Evolutionary conservation across 2,797 vertebrate species (phyloP).

Genomic region (Siniperca obscura): DNA sequence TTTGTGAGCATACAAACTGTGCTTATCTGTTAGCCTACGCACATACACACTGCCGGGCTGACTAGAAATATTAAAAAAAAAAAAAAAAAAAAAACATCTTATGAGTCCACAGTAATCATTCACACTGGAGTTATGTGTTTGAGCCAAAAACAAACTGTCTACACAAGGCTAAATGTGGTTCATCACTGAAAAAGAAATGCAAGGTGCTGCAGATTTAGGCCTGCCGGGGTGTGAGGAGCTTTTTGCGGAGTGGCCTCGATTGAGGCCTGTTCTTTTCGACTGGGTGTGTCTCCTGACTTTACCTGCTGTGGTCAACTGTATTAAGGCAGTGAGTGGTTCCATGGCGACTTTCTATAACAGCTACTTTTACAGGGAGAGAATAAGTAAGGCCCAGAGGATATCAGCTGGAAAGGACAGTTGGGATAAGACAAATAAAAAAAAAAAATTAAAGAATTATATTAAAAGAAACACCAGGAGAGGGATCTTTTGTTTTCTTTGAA

Average conservation of each 20-base stretch:
- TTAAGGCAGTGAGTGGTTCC: constrained; percentile 87
- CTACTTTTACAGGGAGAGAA: constrained; percentile 77
- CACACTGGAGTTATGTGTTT: constrained; percentile 36
- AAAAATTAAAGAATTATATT: constrained; percentile 16
- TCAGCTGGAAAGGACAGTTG: constrained; percentile 61
- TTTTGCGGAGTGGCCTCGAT: constrained; percentile 36
- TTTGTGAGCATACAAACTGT: constrained; percentile 69
- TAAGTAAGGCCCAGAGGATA: constrained; percentile 76
- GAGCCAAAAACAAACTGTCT: constrained; percentile 23
- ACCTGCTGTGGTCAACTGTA: constrained; percentile 82
- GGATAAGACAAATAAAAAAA: constrained; percentile 40
- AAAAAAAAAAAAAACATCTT: constrained; percentile 2
- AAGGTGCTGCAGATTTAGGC: constrained; percentile 56
- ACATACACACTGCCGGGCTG: constrained; percentile 48
- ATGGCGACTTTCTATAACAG: constrained; percentile 81
- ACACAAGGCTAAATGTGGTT: constrained; percentile 55
- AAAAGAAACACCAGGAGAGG: constrained; percentile 34
- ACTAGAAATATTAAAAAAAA: constrained; percentile 43
- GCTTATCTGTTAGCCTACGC: constrained; percentile 61
- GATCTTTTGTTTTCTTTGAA: constrained; percentile 77
- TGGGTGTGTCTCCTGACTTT: constrained; percentile 72
- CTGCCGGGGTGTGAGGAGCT: constrained; percentile 56
- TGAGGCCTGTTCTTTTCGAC: constrained; percentile 46
- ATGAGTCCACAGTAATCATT: constrained; percentile 42
- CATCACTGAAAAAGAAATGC: constrained; percentile 37